Evolutionary conservation across 2,888 invertebrate species (phyloP).

Genomic region (Tyria jacobaeae): DNA sequence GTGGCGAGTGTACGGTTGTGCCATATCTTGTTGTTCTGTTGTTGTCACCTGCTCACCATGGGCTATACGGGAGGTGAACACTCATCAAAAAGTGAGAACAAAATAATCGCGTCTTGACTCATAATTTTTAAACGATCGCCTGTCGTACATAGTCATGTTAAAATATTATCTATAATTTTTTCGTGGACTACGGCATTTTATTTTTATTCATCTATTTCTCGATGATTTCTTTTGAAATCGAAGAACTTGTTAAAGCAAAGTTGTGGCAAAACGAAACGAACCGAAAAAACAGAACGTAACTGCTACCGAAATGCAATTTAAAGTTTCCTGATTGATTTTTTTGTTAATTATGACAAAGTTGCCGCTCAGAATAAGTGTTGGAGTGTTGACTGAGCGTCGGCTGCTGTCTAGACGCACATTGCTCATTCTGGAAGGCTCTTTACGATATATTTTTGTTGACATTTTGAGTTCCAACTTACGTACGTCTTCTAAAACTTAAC

Average conservation of each 20-base stretch:
- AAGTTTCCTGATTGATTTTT: conserved; percentile 58
- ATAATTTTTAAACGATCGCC: background rate
- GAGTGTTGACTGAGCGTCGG: conserved; percentile 34
- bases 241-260: conserved; percentile 28
- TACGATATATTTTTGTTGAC: background rate
- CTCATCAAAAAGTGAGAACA: too few species aligned
- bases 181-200: too few species aligned
- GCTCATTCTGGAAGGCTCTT: too few species aligned
- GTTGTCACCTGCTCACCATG: too few species aligned
- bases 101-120: too few species aligned
- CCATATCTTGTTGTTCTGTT: too few species aligned
- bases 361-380: conserved; percentile 40
- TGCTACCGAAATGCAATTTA: conserved; percentile 49
- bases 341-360: conserved; percentile 46
- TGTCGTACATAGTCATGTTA: too few species aligned
- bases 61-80: too few species aligned
- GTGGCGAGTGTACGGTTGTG: background rate
- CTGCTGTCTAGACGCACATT: conserved; percentile 16
- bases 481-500: too few species aligned
- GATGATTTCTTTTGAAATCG: conserved; percentile 11
- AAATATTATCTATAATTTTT: background rate
- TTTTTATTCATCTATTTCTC: background rate
- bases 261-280: conserved; percentile 16
- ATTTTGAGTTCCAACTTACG: too few species aligned
- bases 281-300: conserved; percentile 22